Evolutionary conservation across 2,888 invertebrate genomes (phyloP).

Genomic region (Cryptocephalus primarius): DNA sequence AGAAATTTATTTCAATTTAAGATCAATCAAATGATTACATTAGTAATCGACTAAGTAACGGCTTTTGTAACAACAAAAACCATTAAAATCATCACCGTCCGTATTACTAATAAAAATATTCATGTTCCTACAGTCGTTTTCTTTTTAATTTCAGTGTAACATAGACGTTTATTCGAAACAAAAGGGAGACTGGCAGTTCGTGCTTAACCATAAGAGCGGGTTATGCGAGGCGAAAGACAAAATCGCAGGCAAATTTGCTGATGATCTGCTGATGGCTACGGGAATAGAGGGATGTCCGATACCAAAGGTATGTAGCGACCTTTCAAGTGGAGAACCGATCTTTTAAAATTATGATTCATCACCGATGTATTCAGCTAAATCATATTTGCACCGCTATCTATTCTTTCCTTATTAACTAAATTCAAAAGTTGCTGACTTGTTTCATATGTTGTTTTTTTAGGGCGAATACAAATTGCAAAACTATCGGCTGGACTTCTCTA

Average conservation of each 20-base stretch:
- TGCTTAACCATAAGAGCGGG: conserved; percentile 13
- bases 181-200: conserved; percentile 13
- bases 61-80: too few relatives aligned
- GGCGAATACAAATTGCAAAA: conserved; percentile 18
- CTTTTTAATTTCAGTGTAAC: conserved; percentile 7
- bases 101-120: too few relatives aligned
- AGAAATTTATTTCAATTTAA: too few relatives aligned
- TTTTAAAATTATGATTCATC: background rate
- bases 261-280: conserved; percentile 15
- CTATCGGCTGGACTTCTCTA: conserved; percentile 15
- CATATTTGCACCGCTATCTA: background rate
- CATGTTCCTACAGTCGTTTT: too few relatives aligned
- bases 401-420: background rate
- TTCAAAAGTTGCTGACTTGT: background rate
- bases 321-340: background rate
- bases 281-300: conserved; percentile 18
- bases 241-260: conserved; percentile 17
- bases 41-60: too few relatives aligned
- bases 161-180: conserved; percentile 12
- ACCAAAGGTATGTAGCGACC: conserved; percentile 12
- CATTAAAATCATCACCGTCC: too few relatives aligned
- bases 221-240: conserved; percentile 12
- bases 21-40: background rate
- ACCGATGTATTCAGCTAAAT: background rate
- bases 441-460: conserved; percentile 11